Evolutionary conservation across 2,113 vertebrate species (phyloP).

Genomic region (Patagioenas fasciata): DNA sequence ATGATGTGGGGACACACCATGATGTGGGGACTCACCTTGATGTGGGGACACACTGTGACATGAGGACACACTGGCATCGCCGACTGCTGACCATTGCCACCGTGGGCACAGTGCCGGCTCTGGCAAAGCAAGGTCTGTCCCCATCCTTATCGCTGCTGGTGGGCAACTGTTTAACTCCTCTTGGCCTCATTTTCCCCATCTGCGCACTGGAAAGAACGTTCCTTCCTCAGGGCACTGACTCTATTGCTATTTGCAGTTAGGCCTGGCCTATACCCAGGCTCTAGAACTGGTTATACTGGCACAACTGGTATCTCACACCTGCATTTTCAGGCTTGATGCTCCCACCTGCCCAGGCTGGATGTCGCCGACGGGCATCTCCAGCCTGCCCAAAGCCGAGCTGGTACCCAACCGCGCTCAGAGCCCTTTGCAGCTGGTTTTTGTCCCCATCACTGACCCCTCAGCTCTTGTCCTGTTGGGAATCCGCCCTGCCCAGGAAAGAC

Average conservation of each 20-base stretch:
- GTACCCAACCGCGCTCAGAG: accelerated
- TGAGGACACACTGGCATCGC: background rate
- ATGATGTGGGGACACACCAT: too few species aligned
- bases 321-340: accelerated
- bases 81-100: too few species aligned
- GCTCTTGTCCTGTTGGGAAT: background rate
- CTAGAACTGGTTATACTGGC: background rate
- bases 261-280: background rate
- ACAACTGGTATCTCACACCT: background rate
- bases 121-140: background rate
- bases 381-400: background rate
- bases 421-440: too few species aligned
- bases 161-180: background rate
- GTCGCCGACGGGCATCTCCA: accelerated
- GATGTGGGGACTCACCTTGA: too few species aligned
- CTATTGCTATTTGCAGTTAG: background rate
- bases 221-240: background rate
- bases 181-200: background rate
- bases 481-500: background rate
- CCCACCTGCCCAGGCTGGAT: background rate
- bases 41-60: too few species aligned
- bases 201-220: background rate
- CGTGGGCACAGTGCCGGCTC: accelerated
- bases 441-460: accelerated
- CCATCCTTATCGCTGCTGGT: accelerated